phyloP scores from a whole-genome alignment of 2,888 invertebrate species.

The Drosophila borborema region DNA sequence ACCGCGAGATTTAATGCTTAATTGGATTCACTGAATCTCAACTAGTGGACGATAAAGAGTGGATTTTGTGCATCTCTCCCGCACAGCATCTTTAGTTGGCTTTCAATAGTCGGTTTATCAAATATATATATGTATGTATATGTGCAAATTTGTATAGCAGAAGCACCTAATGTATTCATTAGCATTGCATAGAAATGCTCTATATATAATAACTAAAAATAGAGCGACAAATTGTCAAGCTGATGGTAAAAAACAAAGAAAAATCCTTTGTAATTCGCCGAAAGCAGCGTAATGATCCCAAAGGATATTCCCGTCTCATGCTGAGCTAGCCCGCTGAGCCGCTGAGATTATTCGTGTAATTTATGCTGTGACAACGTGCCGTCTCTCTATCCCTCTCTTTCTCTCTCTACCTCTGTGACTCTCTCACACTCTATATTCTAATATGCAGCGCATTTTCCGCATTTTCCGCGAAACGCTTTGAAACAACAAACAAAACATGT shows the following conservation, averaged over 20 bases:
- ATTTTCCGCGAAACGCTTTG: constrained; percentile 58
- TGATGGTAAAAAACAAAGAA: constrained; percentile 6
- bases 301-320: not conserved
- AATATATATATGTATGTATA: not conserved
- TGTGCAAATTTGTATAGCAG: not conserved
- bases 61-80: not conserved
- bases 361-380: constrained; percentile 32
- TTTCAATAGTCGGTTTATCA: not conserved
- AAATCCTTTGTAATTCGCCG: constrained; percentile 18
- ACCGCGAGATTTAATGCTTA: not conserved
- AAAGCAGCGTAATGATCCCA: constrained; percentile 7
- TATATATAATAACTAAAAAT: not conserved
- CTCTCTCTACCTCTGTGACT: not conserved
- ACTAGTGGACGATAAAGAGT: not conserved
- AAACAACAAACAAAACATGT: constrained; percentile 63
- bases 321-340: not conserved
- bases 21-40: not conserved
- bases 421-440: constrained; percentile 21
- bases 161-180: constrained; percentile 4
- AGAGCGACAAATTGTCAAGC: constrained; percentile 9
- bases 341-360: constrained; percentile 37
- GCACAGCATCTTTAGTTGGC: not conserved
- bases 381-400: not conserved
- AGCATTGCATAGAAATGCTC: not conserved
- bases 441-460: constrained; percentile 46